A percentile compares a stretch with the other conserved stretches of the same genome.
Evolutionary conservation across 1,140 invertebrate species (phyloP).

Genomic region (Conopomorpha cramerella): DNA sequence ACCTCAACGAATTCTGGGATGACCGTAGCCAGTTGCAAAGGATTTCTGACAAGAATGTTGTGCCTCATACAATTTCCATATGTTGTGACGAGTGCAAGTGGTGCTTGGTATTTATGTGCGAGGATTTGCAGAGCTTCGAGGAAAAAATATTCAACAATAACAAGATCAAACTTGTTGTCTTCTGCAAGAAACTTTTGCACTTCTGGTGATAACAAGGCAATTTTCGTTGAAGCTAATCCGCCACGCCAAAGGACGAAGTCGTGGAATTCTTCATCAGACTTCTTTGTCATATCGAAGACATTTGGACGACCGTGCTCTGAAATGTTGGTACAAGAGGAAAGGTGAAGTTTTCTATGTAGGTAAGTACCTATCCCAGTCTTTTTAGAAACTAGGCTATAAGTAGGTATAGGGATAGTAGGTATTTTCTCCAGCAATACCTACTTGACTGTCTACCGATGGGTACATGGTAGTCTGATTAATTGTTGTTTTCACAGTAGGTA

Average conservation of each 20-base stretch:
- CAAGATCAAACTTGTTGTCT: slow-evolving; percentile 54
- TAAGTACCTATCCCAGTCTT: no score
- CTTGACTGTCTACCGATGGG: no score
- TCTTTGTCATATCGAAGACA: slow-evolving; percentile 30
- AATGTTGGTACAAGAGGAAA: no score
- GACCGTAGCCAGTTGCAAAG: slow-evolving; percentile 57
- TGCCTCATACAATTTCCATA: slow-evolving; percentile 61
- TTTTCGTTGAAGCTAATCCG: slow-evolving; percentile 47
- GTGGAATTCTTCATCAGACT: slow-evolving; percentile 30
- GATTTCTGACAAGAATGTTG: slow-evolving; percentile 55
- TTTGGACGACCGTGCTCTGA: slow-evolving; percentile 31
- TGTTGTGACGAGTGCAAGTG: slow-evolving; percentile 56
- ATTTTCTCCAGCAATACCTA: no score
- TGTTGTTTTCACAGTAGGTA: no score
- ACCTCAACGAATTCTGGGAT: slow-evolving; percentile 47
- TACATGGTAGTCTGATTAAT: no score
- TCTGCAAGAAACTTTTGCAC: slow-evolving; percentile 47
- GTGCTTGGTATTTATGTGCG: slow-evolving; percentile 60
- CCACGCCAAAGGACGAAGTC: slow-evolving; percentile 36
- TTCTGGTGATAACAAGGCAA: slow-evolving; percentile 46
- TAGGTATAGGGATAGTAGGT: no score
- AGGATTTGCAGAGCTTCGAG: slow-evolving; percentile 61
- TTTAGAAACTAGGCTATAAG: no score
- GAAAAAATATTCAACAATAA: slow-evolving; percentile 62
- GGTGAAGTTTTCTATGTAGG: no score